Conservation (phyloP, 1,140 invertebrate species). For the Caligus rogercresseyi region DNA sequence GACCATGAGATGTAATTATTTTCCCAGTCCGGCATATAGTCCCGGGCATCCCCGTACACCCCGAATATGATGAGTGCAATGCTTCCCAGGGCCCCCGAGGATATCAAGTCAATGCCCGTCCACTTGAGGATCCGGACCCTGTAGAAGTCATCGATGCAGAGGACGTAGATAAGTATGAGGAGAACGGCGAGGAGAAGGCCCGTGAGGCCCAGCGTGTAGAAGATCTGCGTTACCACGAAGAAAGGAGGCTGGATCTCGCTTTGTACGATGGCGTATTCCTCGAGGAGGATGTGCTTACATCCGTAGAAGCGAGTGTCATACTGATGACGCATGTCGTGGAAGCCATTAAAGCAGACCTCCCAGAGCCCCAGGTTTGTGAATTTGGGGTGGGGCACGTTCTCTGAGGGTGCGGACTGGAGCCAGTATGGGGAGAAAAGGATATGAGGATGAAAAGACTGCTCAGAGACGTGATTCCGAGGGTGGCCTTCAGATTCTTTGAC, state of each 20-base stretch:
- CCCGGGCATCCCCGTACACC: slow-evolving; percentile 61
- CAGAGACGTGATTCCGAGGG: neutral
- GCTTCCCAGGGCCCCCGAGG: slow-evolving; percentile 48
- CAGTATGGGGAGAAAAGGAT: slow-evolving; percentile 16
- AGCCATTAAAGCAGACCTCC: slow-evolving; percentile 72
- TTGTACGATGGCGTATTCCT: slow-evolving; percentile 16
- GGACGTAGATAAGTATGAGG: slow-evolving; percentile 51
- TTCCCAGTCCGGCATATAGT: slow-evolving; percentile 93
- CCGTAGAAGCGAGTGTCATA: slow-evolving; percentile 41
- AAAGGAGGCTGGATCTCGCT: slow-evolving; percentile 37
- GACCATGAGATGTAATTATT: slow-evolving; percentile 91
- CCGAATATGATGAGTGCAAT: slow-evolving; percentile 82
- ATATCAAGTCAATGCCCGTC: slow-evolving; percentile 44
- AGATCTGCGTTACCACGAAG: slow-evolving; percentile 78
- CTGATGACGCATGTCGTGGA: slow-evolving; percentile 56
- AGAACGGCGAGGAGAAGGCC: slow-evolving; percentile 50
- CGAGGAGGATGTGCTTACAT: slow-evolving; percentile 17
- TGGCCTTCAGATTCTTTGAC: neutral
- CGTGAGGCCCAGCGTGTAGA: slow-evolving; percentile 67
- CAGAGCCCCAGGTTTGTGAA: slow-evolving; percentile 45
- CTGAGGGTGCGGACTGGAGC: slow-evolving; percentile 5
- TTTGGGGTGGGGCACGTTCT: slow-evolving; percentile 3
- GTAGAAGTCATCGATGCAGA: slow-evolving; percentile 54
- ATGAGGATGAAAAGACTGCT: neutral
- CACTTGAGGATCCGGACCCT: slow-evolving; percentile 46